These are phyloP conservation scores for Pristionchus maxplancki DNA, from an alignment of 2,888 invertebrate genomes.

Conservation along the genomic window DNA sequence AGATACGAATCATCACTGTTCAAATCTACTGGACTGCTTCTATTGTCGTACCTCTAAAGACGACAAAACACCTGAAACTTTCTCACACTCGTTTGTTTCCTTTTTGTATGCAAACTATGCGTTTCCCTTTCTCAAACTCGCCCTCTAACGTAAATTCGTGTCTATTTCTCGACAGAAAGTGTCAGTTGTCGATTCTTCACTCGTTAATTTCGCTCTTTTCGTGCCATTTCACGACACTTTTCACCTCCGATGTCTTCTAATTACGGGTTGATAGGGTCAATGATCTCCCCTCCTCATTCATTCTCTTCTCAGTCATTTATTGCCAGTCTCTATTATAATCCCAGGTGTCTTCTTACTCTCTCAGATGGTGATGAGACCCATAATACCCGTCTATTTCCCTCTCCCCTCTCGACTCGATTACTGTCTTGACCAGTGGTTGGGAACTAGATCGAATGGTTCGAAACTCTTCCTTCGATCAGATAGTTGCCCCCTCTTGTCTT, in stretches of 20 bases:
- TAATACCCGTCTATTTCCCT: background rate
- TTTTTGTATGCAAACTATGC: background rate
- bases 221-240: background rate
- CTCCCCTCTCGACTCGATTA: background rate
- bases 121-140: background rate
- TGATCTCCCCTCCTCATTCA: slow-evolving; percentile 13
- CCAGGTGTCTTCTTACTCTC: slow-evolving; percentile 45
- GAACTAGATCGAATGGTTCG: background rate
- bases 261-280: slow-evolving; percentile 21
- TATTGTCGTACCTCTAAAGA: background rate
- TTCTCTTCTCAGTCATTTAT: background rate
- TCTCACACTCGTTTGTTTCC: background rate
- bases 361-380: slow-evolving; percentile 7
- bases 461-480: slow-evolving; percentile 25
- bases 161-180: background rate
- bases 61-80: background rate
- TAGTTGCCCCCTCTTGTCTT: slow-evolving; percentile 30
- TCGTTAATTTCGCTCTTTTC: background rate
- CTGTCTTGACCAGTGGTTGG: background rate
- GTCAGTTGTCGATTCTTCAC: slow-evolving; percentile 22
- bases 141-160: slow-evolving; percentile 23
- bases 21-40: no score
- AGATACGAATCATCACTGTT: background rate
- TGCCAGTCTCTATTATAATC: slow-evolving; percentile 34
- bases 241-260: background rate